Base-by-base conservation (phyloP, 2,797 vertebrate species). In the Pseudomugil tenellus region DNA sequence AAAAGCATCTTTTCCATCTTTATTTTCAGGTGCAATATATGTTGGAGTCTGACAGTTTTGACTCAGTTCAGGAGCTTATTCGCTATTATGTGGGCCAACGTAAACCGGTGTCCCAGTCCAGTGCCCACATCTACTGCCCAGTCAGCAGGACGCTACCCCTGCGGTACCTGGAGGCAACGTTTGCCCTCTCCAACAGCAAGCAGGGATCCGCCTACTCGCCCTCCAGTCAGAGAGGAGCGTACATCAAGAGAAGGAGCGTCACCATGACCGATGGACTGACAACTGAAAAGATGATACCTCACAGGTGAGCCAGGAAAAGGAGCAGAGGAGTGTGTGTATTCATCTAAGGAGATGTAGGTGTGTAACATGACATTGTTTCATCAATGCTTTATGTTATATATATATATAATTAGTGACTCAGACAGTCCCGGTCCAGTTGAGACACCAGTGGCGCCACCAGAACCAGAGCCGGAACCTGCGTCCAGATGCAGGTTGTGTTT, bases 81-180 rank as follows among this genome's bases (percentile, higher is more conserved):
- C 95, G 96, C 0, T 97, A 94, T 73, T 97, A 98, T 0, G 94
- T 98, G 70, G 97, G 96, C 74, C 97, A 96, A 81, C 95, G 96
- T 32, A 96, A 95, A 70, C 84, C 95, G 0, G 91, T 99, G 67
- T 98, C 97, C 0, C 96, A 95, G 78, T 95, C 96, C 87, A 96
- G 95, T 0, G 96, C 95, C 74, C 95, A 98, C 81, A 93, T 99
- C 92, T 97, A 96, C 91, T 97, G 96, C 84, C 98, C 97, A 0
- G 95, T 99, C 84, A 97, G 96, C 93, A 95, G 98, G 76, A 99
- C 96, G 0, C 95, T 98, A 34, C 98, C 98, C 0, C 92, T 99
- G 85, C 95, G 97, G 35, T 99, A 99, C 93, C 93, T 99, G 91
- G 98, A 99, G 75, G 98, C 98, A 85, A 98, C 96, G 70, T 99